Evolutionary conservation across 92 coral and sea anemone species (phyloP).

Genomic region (Pocillopora meandrina): DNA sequence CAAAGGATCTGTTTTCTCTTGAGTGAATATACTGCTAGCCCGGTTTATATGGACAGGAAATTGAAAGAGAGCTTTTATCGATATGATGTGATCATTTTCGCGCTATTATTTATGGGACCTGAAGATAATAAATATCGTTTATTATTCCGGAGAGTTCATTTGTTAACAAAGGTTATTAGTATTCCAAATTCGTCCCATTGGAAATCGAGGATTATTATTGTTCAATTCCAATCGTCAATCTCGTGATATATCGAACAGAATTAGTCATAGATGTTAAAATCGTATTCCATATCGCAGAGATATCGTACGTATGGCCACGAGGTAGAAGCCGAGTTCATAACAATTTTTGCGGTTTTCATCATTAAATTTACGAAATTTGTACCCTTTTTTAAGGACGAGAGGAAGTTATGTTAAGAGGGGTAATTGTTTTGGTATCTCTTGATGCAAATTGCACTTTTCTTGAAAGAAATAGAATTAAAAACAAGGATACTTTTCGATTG

Average conservation of each 20-base stretch:
- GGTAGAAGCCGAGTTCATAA: background rate
- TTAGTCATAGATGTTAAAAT: background rate
- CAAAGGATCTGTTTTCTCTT: constrained; percentile 14
- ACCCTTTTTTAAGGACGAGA: constrained; percentile 17
- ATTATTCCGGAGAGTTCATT: constrained; percentile 73
- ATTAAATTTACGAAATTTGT: constrained; percentile 7
- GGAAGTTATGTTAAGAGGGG: constrained; percentile 24
- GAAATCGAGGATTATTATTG: constrained; percentile 36
- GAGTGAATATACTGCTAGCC: background rate
- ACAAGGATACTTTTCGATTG: constrained; percentile 75
- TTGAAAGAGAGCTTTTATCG: constrained; percentile 56
- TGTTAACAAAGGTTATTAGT: constrained; percentile 84
- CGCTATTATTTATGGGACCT: constrained; percentile 54
- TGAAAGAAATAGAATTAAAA: constrained; percentile 66
- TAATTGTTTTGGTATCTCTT: constrained; percentile 45
- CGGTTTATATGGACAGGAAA: constrained; percentile 53
- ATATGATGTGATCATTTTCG: constrained; percentile 51
- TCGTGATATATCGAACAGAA: constrained; percentile 13
- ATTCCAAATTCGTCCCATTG: constrained; percentile 43
- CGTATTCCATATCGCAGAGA: background rate
- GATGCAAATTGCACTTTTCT: constrained; percentile 57
- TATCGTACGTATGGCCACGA: background rate
- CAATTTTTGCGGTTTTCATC: background rate
- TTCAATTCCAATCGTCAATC: constrained; percentile 41
- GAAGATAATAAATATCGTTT: constrained; percentile 67